Base-by-base conservation (phyloP, 2,797 vertebrate species). In the Coregonus ussuriensis region DNA sequence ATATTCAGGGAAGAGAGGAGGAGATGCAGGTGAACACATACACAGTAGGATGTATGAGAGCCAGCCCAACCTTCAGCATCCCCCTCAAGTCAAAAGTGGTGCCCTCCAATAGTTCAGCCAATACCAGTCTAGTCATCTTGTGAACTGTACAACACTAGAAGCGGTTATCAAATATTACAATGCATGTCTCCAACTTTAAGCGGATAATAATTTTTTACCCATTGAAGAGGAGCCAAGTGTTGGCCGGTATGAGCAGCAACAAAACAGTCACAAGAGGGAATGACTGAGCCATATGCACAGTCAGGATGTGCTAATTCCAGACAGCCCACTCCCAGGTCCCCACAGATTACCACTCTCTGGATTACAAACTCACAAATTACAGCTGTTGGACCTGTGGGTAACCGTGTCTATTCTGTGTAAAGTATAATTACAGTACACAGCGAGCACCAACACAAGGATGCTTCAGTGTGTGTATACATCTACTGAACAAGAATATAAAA, bases 271-370 rank as follows among this genome's bases (percentile, higher is more conserved):
- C 47, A 25, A 53, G 70, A 72, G 21, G 16, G 13, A 72, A 31
- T 29, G 63, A 66, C 14, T 15, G 13, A 14, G 29, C 29, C 29
- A 66, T 33, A 31, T 63, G 7, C 37, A 76, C 70, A 47, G 70
- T 68, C 15, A 52, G 51, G 70, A 47, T 47, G 37, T n/a, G 54
- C 69, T 76, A 59, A 78, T 81, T 63, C 73, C 72, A 77, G 35
- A 29, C 70, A 37, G 14, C 31, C n/a, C 65, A 56, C 67, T 77
- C 29, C 67, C 41, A 75, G 41, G 21, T 52, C 69, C 75, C 6
- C 4, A 41, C 72, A 84, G 73, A 86, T 82, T 80, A 81, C n/a
- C 52, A 72, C 74, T 74, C 29, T 67, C 4, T 63, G 65, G 75
- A 82, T 80, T 77, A 78, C 21, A 29, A 59, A 9, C 16, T 52